Evolutionary conservation across 2,888 invertebrate species (phyloP), one percentile per base, ranked within the genome.

Genomic region (Amiota mariae): DNA sequence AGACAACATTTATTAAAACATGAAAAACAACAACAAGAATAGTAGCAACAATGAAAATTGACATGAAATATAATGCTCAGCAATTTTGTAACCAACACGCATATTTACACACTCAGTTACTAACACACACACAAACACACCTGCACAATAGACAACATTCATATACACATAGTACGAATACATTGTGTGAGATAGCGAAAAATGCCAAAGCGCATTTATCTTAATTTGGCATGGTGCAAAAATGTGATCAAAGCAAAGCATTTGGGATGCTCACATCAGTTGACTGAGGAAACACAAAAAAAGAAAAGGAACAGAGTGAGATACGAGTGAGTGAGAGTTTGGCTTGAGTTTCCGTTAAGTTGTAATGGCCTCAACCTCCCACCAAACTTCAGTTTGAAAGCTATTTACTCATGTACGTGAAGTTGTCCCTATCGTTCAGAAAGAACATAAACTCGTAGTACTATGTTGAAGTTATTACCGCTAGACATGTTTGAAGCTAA

Each of bases 401-500:
- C 46, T 18, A 49, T 24, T 24, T 24, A 24, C 51, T 51, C 49
- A 67, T 67, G 51, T 68, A 18, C 66, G 66, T 66, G 47, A 36
- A 36, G 36, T 36, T 36, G 36, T 6, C 36, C 36, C 36, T 36
- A 36, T 36, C 36, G 24, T 24, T 24, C 24, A n/a, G n/a, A n/a
- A n/a, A 24, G 24, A 24, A 3, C 24, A 24, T 24, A 24, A 2
- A 24, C 24, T 24, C 3, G 24, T 24, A 24, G 2, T 24, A 24
- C 3, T n/a, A n/a, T n/a, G n/a, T n/a, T n/a, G n/a, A n/a, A n/a
- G n/a, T n/a, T n/a, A n/a, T 1, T 24, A 24, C 24, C 24, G 36
- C 9, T 8, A 46, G 67, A 68, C 67, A 68, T 51, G 67, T 51
- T 68, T 68, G 54, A 6, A 49, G 51, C 51, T 68, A 68, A 68